Conservation (phyloP, 2,888 invertebrate genomes). For the Aleiodes leptofemur region DNA sequence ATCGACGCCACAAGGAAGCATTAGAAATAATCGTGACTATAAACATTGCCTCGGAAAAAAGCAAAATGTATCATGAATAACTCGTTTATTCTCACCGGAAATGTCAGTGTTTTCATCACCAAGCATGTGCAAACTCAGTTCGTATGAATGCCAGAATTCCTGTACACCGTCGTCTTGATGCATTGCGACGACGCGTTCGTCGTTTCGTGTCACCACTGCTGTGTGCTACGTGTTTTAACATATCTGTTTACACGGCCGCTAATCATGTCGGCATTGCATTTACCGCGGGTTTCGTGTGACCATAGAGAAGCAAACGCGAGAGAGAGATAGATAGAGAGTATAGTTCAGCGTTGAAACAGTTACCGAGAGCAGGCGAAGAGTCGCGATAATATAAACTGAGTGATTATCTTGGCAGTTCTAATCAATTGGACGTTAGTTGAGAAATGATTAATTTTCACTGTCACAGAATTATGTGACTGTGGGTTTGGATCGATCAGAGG, state of each 20-base stretch:
- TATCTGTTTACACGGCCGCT: conserved; percentile 73
- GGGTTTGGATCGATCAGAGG: conserved; percentile 33
- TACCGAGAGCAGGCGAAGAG: not conserved
- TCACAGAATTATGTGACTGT: conserved; percentile 28
- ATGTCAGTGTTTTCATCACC: conserved; percentile 48
- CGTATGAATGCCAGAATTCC: conserved; percentile 60
- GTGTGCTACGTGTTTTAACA: conserved; percentile 68
- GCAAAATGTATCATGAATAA: not conserved
- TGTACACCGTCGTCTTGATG: conserved; percentile 67
- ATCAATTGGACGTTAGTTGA: not conserved
- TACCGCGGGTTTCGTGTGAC: conserved; percentile 41
- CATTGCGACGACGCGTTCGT: conserved; percentile 66
- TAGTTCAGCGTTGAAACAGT: conserved; percentile 11
- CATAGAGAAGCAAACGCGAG: conserved; percentile 3
- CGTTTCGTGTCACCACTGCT: conserved; percentile 65
- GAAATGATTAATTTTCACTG: conserved; percentile 17
- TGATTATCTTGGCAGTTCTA: conserved; percentile 30
- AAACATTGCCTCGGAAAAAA: not conserved
- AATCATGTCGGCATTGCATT: conserved; percentile 66
- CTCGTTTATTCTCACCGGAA: conserved; percentile 36
- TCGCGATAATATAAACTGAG: conserved; percentile 20
- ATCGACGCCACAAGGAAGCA: not conserved
- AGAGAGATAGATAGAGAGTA: conserved; percentile 19
- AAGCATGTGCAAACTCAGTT: conserved; percentile 23
- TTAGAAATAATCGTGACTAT: conserved; percentile 15